Base-by-base conservation (phyloP, 37 sponge, comb jelly and placozoan genomes). In the Oscarella lobularis region DNA sequence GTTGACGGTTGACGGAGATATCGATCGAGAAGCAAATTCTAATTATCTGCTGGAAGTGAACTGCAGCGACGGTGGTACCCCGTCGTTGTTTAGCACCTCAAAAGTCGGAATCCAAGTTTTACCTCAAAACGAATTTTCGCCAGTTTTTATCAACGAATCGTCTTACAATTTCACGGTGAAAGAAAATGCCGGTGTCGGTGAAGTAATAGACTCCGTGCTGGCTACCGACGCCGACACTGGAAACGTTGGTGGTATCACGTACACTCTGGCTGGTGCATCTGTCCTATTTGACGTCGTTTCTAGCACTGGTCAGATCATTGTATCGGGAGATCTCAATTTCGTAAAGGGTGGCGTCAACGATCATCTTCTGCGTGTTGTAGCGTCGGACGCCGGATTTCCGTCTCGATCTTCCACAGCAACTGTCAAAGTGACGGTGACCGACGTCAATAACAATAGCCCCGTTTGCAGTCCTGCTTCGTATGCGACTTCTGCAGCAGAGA, bases 191-290 rank as follows among this genome's bases (percentile, higher is more conserved):
- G 37, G 34, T 4, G 33, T 27, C 29, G 91, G 87, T 32, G 31
- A 37, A 0, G 39, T 75, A 32, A 41, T 90, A 27, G 35, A 30
- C 0, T 71, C 0, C 0, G 40, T 90, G 20, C 38, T 66, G 37
- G 91, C 91, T 20, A 78, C 75, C 35, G 91, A 90, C 38, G 30
- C 33, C 33, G 91, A 90, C 40, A 71, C 40, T 32, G 81, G 87
- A 9, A 20, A 80, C 0, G 35, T 34, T 5, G 6, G 4, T 35
- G 31, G 33, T 30, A 20, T 68, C 29, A 4, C 5, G 31, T 68
- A 68, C 33, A 68, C 35, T 14, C 60, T 48, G 14, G 31, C 71
- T 20, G 71, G 71, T 20, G 71, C 35, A 4, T 34, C 29, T 14
- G 31, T 5, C 6, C 4, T 68, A 35, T 68, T 68, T 68, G 71